phyloP scores from a whole-genome alignment of 2,113 vertebrate genomes.

The Albula glossodonta region DNA sequence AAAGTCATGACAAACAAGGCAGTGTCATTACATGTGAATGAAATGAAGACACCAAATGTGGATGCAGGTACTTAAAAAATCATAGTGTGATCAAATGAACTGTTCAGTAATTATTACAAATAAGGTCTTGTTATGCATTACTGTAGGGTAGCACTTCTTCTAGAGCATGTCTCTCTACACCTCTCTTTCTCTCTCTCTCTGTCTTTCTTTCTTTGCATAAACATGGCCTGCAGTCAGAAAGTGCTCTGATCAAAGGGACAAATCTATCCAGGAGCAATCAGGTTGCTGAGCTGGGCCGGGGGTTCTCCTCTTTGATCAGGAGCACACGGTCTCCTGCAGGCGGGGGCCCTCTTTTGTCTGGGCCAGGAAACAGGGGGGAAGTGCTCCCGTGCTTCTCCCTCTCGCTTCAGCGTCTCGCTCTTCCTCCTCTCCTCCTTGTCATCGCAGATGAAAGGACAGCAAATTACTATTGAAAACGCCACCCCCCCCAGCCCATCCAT shows the following conservation, averaged over 20 bases:
- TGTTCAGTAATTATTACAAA: constrained; percentile 64
- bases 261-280: constrained; percentile 76
- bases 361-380: constrained; percentile 81
- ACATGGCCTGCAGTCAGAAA: constrained; percentile 68
- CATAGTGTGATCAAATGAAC: constrained; percentile 66
- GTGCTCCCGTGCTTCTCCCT: constrained; percentile 71
- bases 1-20: constrained; percentile 2
- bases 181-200: constrained; percentile 46
- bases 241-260: constrained; percentile 81
- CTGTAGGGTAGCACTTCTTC: constrained; percentile 52
- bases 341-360: constrained; percentile 82
- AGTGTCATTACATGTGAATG: background rate
- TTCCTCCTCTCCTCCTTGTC: constrained; percentile 70
- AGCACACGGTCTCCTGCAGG: constrained; percentile 80
- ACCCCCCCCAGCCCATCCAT: constrained; percentile 31
- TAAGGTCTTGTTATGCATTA: constrained; percentile 53
- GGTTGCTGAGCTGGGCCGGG: constrained; percentile 70
- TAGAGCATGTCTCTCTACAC: constrained; percentile 13
- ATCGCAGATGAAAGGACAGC: constrained; percentile 85
- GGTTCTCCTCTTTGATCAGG: constrained; percentile 83
- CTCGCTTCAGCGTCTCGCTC: constrained; percentile 69
- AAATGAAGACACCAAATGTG: constrained; percentile 47
- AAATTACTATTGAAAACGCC: constrained; percentile 82
- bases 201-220: constrained; percentile 72
- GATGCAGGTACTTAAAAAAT: constrained; percentile 54